Evolutionary conservation across 2,888 invertebrate species (phyloP).

Genomic region (Dolichomitus sp.): DNA sequence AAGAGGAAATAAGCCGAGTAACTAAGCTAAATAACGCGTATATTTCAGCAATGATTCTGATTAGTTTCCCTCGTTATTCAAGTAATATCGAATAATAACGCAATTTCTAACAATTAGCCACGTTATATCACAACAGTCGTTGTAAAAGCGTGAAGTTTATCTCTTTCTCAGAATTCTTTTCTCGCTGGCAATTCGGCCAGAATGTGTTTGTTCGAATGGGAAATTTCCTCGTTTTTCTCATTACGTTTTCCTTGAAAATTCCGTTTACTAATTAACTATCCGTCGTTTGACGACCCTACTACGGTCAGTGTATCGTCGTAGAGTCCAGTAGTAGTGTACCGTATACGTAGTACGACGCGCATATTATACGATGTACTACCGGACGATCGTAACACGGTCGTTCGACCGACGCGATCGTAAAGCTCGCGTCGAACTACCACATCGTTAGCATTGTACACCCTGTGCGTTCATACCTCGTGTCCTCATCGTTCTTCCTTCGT

Average conservation of each 20-base stretch:
- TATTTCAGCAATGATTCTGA: not conserved
- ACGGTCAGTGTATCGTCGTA: conserved; percentile 2
- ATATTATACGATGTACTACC: conserved; percentile 25
- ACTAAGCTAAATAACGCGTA: not conserved
- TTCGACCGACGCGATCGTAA: conserved; percentile 29
- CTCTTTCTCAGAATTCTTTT: not conserved
- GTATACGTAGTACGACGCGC: not conserved
- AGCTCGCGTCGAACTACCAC: conserved; percentile 23
- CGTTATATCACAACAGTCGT: not conserved
- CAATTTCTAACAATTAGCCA: not conserved
- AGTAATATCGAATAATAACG: not conserved
- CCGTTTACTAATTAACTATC: conserved; percentile 22
- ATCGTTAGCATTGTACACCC: conserved; percentile 57
- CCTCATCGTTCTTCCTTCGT: conserved; percentile 49
- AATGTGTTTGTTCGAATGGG: not conserved
- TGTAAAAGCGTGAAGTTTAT: not conserved
- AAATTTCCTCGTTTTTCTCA: not conserved
- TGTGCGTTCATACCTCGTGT: conserved; percentile 36
- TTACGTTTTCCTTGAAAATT: conserved; percentile 9
- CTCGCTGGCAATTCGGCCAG: not conserved
- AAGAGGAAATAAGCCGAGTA: too few species aligned
- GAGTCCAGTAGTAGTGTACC: not conserved
- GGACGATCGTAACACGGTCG: conserved; percentile 45
- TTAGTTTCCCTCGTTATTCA: not conserved
- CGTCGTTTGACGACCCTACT: conserved; percentile 20